Base-by-base conservation (phyloP, 2,888 invertebrate genomes). In the Chalcosyrphus nemorum region DNA sequence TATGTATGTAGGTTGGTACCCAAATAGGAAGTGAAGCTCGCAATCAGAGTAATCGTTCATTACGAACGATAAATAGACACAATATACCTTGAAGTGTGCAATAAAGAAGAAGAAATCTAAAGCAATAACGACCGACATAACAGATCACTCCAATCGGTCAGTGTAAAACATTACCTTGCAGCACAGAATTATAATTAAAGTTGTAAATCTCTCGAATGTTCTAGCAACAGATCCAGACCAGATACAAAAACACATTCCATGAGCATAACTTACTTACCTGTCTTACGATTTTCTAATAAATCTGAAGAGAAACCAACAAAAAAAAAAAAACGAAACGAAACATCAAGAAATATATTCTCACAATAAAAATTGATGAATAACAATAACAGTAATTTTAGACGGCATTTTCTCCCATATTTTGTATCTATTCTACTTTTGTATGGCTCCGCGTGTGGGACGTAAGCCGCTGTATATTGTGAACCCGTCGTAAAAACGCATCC, bases 301-400 rank as follows among this genome's bases (percentile, higher is more conserved):
- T 82, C 59, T 43, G 4, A 57, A 13, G 29, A 43, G 13, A 35
- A 45, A 21, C 24, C 2, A 24, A 24, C 24, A 24, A 24, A 24
- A 47, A 76, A 6, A 41, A 59, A 38, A n/a, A n/a, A n/a, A n/a
- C n/a, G n/a, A n/a, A n/a, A n/a, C n/a, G n/a, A n/a, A n/a, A 38
- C 43, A 54, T 63, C 21, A 9, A 15, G 27, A 47, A 76, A 82
- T 77, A 74, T 66, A 59, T 80, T 72, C 71, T 45, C 52, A 78
- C 71, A 87, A 86, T 75, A 80, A 63, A 77, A 84, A 75, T 77
- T 81, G 74, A 87, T 75, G 68, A 86, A 82, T 77, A 86, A 84
- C 86, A 86, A 70, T 81, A 82, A 86, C 86, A 78, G 57, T 80
- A 80, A 76, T 72, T 70, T 85, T 21, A 70, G 54, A 47, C 72